Conservation (phyloP, 2,113 vertebrate genomes). For the Paraplagusia blochii region DNA sequence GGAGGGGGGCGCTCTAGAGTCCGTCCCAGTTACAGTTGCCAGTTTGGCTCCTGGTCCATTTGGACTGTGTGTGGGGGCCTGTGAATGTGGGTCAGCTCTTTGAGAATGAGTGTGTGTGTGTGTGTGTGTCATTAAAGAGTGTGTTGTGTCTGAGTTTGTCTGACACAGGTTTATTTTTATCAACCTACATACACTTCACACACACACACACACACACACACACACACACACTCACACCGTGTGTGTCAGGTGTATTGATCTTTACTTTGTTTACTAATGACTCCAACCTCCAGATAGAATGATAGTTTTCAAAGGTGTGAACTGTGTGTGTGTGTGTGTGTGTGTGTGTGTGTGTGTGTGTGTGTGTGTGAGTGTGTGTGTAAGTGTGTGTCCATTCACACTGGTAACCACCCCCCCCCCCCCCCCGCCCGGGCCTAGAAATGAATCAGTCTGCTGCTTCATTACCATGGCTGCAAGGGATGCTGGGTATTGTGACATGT, state of each 20-base stretch:
- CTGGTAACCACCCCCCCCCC: constrained; percentile 25
- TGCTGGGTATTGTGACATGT: constrained; percentile 19
- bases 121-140: constrained; percentile 1
- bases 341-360: constrained; percentile 2
- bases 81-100: constrained; percentile 53
- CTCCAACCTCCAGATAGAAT: neutral
- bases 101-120: constrained; percentile 33
- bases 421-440: constrained; percentile 65
- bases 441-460: constrained; percentile 29
- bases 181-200: constrained; percentile 32
- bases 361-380: constrained; percentile 31
- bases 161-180: constrained; percentile 46
- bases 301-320: too few relatives aligned
- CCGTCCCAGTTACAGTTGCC: constrained; percentile 72
- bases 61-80: constrained; percentile 26
- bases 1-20: constrained; percentile 50
- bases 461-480: constrained; percentile 19
- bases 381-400: constrained; percentile 34
- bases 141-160: constrained; percentile 19
- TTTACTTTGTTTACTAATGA: neutral
- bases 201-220: too few relatives aligned
- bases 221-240: too few relatives aligned
- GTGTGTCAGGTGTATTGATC: constrained; percentile 14
- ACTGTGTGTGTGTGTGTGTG: neutral
- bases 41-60: constrained; percentile 65